These are phyloP conservation scores for Paramormyrops kingsleyae DNA, from an alignment of 2,113 vertebrate genomes.

Conservation along the genomic window DNA sequence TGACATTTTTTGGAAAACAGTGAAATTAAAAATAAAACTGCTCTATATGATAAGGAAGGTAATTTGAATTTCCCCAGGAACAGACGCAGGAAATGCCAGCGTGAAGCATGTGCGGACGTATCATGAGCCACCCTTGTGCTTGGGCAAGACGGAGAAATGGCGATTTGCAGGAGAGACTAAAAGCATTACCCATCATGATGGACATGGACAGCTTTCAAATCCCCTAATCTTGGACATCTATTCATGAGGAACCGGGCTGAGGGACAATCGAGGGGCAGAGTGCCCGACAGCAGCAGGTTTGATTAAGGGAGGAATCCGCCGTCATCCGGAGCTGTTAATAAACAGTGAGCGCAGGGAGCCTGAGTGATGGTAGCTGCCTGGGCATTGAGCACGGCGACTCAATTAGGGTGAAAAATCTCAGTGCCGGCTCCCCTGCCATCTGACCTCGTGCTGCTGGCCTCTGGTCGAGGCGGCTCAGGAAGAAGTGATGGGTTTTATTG, in stretches of 20 bases:
- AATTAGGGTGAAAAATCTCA: conserved; percentile 19
- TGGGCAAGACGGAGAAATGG: background rate
- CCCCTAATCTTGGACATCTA: background rate
- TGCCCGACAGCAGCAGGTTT: conserved; percentile 1
- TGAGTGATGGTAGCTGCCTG: background rate
- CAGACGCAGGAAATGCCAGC: background rate
- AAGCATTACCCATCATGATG: background rate
- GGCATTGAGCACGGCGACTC: background rate
- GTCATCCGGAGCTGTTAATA: conserved; percentile 21
- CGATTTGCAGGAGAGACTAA: background rate
- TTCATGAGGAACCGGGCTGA: background rate
- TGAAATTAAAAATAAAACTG: background rate
- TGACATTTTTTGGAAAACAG: background rate
- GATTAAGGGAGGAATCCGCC: conserved; percentile 14
- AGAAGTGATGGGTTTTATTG: conserved; percentile 1
- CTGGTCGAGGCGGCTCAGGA: background rate
- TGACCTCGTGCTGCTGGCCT: background rate
- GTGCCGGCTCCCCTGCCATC: background rate
- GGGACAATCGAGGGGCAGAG: background rate
- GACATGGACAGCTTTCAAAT: background rate
- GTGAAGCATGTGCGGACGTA: background rate
- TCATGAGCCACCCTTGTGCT: background rate
- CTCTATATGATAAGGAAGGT: background rate
- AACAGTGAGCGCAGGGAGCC: background rate
- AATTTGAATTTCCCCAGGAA: background rate